These are phyloP conservation scores for Cataglyphis hispanica DNA, from an alignment of 1,140 invertebrate genomes.

Conservation along the genomic window DNA sequence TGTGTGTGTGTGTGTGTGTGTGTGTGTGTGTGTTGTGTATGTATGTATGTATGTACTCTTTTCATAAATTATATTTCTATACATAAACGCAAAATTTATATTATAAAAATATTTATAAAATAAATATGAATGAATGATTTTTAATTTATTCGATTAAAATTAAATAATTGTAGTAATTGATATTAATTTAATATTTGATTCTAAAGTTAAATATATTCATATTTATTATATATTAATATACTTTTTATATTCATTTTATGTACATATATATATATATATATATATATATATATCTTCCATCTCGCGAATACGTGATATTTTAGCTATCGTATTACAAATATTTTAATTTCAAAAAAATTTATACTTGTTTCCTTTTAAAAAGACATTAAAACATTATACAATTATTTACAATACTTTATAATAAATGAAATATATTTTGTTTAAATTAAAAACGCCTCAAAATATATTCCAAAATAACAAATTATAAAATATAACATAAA, in stretches of 20 bases:
- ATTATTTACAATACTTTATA: background rate
- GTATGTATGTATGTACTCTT: background rate
- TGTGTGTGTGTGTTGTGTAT: no score
- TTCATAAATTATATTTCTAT: background rate
- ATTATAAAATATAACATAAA: background rate
- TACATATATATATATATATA: background rate
- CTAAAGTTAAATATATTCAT: background rate
- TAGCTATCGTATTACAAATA: background rate
- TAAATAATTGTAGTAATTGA: background rate
- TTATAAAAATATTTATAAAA: no score
- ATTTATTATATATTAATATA: background rate
- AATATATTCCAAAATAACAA: no score
- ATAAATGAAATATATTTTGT: background rate
- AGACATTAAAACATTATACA: background rate
- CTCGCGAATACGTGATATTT: background rate
- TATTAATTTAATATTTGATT: background rate
- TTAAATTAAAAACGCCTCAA: background rate
- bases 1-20: no score
- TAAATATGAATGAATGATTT: background rate
- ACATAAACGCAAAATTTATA: background rate
- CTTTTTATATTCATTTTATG: background rate
- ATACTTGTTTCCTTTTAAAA: background rate
- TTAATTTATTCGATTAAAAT: background rate
- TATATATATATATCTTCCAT: background rate
- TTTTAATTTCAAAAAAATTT: background rate